phyloP scores from a whole-genome alignment of 2,113 vertebrate species.

The Crocuta crocuta region DNA sequence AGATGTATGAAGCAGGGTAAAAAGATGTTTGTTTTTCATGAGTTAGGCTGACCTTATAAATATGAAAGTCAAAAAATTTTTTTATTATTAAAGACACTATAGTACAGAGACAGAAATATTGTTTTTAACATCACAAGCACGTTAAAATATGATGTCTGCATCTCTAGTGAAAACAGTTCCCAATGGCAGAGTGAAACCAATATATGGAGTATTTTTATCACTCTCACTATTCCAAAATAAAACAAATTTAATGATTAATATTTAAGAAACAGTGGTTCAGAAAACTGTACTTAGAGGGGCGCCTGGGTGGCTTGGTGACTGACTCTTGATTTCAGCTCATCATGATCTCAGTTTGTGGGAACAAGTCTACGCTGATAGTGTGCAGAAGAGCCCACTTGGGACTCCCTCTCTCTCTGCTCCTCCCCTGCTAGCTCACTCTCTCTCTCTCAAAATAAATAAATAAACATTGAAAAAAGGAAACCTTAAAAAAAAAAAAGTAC shows the following conservation, averaged over 20 bases:
- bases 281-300: neutral
- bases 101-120: neutral
- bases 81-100: constrained; percentile 38
- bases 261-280: neutral
- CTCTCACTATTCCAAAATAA: constrained; percentile 51
- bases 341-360: no score
- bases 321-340: no score
- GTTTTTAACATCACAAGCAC: constrained; percentile 39
- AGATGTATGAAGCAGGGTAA: constrained; percentile 34
- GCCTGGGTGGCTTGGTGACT: no score
- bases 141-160: constrained; percentile 35
- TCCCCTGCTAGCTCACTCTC: no score
- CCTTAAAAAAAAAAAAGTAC: neutral
- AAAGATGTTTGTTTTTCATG: constrained; percentile 26
- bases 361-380: no score
- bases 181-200: constrained; percentile 10
- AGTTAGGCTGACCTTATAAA: constrained; percentile 56
- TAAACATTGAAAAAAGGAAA: no score
- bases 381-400: no score
- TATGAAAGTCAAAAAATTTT: neutral
- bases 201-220: constrained; percentile 26
- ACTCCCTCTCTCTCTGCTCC: no score
- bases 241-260: constrained; percentile 3
- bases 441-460: no score
- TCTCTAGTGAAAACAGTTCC: constrained; percentile 34